Evolutionary conservation across 2,113 vertebrate species (phyloP).

Genomic region (Turdus rufiventris): DNA sequence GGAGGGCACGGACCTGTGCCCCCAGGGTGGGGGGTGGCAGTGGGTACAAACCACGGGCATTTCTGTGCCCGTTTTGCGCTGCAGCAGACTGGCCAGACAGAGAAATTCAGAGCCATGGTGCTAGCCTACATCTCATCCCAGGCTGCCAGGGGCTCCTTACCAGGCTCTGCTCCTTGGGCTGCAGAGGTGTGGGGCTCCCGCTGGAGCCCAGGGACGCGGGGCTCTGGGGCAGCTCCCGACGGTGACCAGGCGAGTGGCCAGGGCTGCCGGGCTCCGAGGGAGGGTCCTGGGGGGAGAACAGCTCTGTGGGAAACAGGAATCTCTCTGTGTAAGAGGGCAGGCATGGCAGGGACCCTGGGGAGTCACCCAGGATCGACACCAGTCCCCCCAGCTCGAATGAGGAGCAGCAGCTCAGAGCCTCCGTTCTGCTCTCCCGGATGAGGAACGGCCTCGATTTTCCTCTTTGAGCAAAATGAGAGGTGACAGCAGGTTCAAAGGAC

Average conservation of each 20-base stretch:
- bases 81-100: rapidly evolving
- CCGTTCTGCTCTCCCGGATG: neutral
- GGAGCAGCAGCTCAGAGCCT: neutral
- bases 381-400: rapidly evolving
- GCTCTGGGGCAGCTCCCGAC: conserved; percentile 76
- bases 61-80: rapidly evolving
- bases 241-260: conserved; percentile 62
- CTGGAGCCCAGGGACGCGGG: conserved; percentile 76
- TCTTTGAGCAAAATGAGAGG: neutral
- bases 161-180: conserved; percentile 76
- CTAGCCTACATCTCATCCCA: rapidly evolving
- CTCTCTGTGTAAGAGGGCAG: neutral
- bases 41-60: neutral
- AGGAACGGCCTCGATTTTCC: neutral
- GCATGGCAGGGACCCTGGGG: rapidly evolving
- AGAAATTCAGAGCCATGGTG: rapidly evolving
- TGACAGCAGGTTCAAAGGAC: neutral
- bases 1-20: rapidly evolving
- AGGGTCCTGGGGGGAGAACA: conserved; percentile 72
- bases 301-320: neutral
- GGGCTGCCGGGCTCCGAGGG: conserved; percentile 80
- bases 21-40: rapidly evolving
- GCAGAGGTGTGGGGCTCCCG: conserved; percentile 71
- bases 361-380: neutral
- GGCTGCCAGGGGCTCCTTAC: conserved; percentile 9